Base-by-base conservation (phyloP, 2,113 vertebrate species). In the Eudyptes chrysolophus region DNA sequence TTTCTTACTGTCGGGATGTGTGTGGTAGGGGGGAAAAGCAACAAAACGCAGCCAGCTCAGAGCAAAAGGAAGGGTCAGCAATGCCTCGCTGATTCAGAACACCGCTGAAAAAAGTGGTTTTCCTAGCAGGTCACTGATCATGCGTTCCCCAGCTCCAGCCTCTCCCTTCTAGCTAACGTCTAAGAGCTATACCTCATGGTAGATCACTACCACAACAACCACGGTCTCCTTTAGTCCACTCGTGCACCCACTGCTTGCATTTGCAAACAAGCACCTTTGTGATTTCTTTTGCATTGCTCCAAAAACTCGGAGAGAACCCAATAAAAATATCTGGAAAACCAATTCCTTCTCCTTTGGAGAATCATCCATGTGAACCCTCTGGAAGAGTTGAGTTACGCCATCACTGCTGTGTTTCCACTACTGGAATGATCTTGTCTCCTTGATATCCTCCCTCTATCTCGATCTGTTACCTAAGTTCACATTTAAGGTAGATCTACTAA, bases 321-420 rank as follows among this genome's bases (percentile, higher is more conserved):
- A 36, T 34, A 55, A 57, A 79, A 82, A 34, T 25, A 69, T 21
- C 77, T 40, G 57, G 62, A 52, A 93, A 90, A 79, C 6, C 30
- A 52, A 40, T 79, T 95, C 42, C 48, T 87, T 51, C 55, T 78
- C 38, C 64, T 78, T n/a, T 60, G 74, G 69, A 89, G 78, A 92
- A 87, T 15, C 74, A 60, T 14, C 34, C 2, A 2, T 9, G 57
- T 68, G 69, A 89, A 38, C 32, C 29, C 64, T 11, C 77, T 55
- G 60, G 58, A 80, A 72, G 72, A 74, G 64, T 0, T 61, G 58
- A 49, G 40, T 93, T 71, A 66, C 10, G 6, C 48, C 61, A 48
- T 24, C 48, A 13, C 65, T 51, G 89, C 69, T 74, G 65, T 25
- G 61, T 65, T 95, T 77, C 86, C 64, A 74, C 30, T 62, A 0